These are phyloP conservation scores for Pteropus alecto DNA, from an alignment of 2,113 vertebrate species.

Conservation along the genomic window DNA sequence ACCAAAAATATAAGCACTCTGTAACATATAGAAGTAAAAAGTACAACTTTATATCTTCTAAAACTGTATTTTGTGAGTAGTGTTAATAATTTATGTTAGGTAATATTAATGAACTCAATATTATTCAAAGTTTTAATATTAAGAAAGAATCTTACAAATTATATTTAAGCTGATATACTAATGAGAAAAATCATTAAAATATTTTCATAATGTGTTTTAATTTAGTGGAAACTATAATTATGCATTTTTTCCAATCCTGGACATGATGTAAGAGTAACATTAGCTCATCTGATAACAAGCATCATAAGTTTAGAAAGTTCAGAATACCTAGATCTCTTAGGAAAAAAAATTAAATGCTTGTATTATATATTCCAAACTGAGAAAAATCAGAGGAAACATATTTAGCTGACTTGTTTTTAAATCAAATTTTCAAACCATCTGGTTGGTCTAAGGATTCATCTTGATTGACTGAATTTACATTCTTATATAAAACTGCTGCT, in stretches of 20 bases:
- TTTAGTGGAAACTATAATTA: background rate
- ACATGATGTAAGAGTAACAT: background rate
- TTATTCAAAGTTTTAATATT: background rate
- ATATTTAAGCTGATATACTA: background rate
- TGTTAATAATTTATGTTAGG: background rate
- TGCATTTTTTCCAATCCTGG: background rate
- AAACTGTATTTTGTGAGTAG: background rate
- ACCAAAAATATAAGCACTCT: background rate
- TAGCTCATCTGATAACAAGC: background rate
- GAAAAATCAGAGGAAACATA: background rate
- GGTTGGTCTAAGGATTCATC: background rate
- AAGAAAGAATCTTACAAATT: background rate
- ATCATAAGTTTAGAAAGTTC: background rate
- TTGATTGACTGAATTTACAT: background rate
- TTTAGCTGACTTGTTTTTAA: background rate
- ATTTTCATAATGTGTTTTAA: background rate
- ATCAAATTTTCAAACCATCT: background rate
- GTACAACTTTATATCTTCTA: background rate
- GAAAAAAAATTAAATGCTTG: background rate
- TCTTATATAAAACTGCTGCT: background rate
- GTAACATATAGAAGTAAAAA: background rate
- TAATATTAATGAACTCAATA: background rate
- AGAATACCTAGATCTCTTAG: background rate
- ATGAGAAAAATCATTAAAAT: background rate
- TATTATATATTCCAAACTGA: background rate